Base-by-base conservation (phyloP, 2,797 vertebrate species). In the Potorous gilbertii region DNA sequence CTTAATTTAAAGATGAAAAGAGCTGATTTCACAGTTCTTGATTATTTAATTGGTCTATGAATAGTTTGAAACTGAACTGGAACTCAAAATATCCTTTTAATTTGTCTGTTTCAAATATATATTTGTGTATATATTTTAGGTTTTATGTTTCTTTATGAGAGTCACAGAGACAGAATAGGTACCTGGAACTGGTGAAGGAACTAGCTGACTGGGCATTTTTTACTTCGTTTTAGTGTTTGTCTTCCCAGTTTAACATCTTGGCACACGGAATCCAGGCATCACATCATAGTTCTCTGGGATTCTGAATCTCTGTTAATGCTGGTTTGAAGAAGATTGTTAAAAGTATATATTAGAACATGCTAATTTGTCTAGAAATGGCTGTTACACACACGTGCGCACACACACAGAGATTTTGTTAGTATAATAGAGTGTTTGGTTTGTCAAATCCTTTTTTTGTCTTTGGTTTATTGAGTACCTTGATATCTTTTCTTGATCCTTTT, bases 11-110 rank as follows among this genome's bases (percentile, higher is more conserved):
- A 29, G 96, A 93, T 89, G 95, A 95, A 97, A 95, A 97, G 96
- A 97, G 95, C 95, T 89, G 55, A 55, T 98, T 97, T 98, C 97
- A 94, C 94, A 95, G 96, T 96, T 93, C 91, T 91, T 95, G 96
- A 57, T 97, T 97, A 95, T 97, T 98, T 97, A 98, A 97, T 97
- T 97, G 96, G 94, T 95, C 90, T 97, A 74, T 97, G 96, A 97
- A 97, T 92, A 95, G 97, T 96, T 98, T 96, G 94, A 94, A 96
- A 96, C 97, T 96, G 96, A 98, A 95, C 95, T 95, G 91, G 96
- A 98, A 97, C 95, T 98, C 98, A 97, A 92, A 95, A 92, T 54
- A 92, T 56, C 56, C 96, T 97, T 97, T 96, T 95, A 14, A 94
- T 97, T 98, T n/a, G n/a, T n/a, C n/a, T n/a, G 93, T 74, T 97